These are phyloP conservation scores for Oopsacas minuta DNA, from an alignment of 37 sponge, comb jelly and placozoan species.

Conservation along the genomic window DNA sequence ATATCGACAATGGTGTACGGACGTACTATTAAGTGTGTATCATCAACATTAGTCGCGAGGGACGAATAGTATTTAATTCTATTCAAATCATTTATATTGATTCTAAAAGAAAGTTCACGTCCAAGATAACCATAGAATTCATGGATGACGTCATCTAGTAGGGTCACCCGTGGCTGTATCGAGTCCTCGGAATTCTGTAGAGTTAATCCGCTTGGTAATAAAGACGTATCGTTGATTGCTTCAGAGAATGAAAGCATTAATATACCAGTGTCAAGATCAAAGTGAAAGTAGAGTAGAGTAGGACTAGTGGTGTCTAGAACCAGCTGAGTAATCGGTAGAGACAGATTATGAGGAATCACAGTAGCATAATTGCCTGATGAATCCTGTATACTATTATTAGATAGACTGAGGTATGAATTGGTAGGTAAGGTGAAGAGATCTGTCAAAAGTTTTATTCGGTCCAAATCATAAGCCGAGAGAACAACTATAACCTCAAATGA, in stretches of 20 bases:
- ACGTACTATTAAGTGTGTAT: slow-evolving; percentile 38
- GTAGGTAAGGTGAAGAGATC: not conserved
- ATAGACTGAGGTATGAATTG: slow-evolving; percentile 15
- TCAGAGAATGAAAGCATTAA: slow-evolving; percentile 63
- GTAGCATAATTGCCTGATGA: slow-evolving; percentile 30
- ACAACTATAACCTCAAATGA: not conserved
- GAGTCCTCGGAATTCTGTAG: slow-evolving; percentile 35
- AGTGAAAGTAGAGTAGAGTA: slow-evolving; percentile 34
- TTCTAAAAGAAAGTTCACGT: not conserved
- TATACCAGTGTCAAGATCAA: slow-evolving; percentile 46
- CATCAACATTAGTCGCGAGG: slow-evolving; percentile 39
- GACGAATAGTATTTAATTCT: slow-evolving; percentile 42
- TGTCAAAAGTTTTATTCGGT: slow-evolving; percentile 13
- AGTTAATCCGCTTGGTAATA: slow-evolving; percentile 41
- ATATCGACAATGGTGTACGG: not conserved
- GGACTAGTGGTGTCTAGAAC: slow-evolving; percentile 47
- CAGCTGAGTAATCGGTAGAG: slow-evolving; percentile 17
- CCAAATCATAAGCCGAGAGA: not conserved
- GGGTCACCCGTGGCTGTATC: not conserved
- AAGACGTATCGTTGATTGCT: slow-evolving; percentile 49
- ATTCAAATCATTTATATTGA: slow-evolving; percentile 41
- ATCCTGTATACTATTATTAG: not conserved
- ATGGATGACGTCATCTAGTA: not conserved
- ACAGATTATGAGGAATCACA: slow-evolving; percentile 27
- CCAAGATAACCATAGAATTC: not conserved